Percentiles rank a stretch among this genome's conserved stretches.
phyloP scores from a whole-genome alignment of 1,140 invertebrate species.

The Sitobion miscanthi region DNA sequence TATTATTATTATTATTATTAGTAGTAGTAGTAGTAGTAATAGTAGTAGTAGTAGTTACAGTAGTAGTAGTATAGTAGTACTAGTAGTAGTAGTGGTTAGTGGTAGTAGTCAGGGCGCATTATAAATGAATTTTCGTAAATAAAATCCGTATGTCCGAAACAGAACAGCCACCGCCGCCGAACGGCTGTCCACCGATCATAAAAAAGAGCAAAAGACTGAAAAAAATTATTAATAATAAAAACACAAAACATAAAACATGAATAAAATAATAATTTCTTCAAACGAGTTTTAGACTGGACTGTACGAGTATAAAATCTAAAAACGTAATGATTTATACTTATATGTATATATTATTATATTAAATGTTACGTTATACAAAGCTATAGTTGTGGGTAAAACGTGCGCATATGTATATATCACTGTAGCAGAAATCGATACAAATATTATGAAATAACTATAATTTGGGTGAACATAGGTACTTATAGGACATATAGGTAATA shows the following conservation, averaged over 20 bases:
- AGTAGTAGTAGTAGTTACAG: neutral
- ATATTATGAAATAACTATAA: neutral
- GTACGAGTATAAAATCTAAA: neutral
- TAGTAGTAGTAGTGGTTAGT: neutral
- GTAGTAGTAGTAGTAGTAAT: neutral
- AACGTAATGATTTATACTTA: neutral
- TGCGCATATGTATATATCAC: too few relatives aligned
- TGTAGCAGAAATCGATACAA: neutral
- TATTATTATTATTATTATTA: neutral
- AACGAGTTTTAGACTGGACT: neutral
- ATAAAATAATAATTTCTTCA: constrained; percentile 16
- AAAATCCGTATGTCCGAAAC: constrained; percentile 50
- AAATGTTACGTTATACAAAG: neutral
- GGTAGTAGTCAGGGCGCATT: neutral
- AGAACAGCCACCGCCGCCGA: constrained; percentile 12
- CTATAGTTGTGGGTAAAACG: neutral
- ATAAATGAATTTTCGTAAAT: constrained; percentile 55
- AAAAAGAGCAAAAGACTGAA: constrained; percentile 6
- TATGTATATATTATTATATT: neutral
- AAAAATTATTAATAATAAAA: constrained; percentile 16
- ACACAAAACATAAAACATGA: neutral
- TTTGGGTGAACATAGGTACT: neutral
- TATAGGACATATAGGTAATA: neutral
- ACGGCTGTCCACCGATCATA: neutral
- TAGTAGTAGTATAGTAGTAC: neutral